A percentile compares a stretch with the other conserved stretches of the same genome.
phyloP scores from a whole-genome alignment of 2,797 vertebrate genomes.

The Notamacropus eugenii region DNA sequence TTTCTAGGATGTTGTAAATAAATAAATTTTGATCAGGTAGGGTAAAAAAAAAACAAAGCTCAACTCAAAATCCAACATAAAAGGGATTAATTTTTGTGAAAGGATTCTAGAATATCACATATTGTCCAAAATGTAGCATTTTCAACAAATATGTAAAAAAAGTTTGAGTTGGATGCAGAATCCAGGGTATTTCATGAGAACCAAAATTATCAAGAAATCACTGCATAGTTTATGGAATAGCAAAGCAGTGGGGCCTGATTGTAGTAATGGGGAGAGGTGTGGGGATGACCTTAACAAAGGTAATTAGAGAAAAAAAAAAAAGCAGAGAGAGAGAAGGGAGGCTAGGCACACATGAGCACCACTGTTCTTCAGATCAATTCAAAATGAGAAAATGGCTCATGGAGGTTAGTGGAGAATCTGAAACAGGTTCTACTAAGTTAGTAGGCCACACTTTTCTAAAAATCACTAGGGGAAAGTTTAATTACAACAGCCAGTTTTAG shows the following conservation, averaged over 20 bases:
- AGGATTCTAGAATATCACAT: background rate
- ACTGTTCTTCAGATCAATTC: background rate
- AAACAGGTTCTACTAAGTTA: background rate
- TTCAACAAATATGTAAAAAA: background rate
- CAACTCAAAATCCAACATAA: background rate
- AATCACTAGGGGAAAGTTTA: background rate
- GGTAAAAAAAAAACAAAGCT: constrained; percentile 53
- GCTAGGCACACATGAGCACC: background rate
- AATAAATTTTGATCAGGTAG: constrained; percentile 42
- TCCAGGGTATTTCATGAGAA: background rate
- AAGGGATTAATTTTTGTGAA: background rate
- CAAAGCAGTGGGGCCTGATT: background rate
- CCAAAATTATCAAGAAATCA: background rate
- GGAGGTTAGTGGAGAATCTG: background rate
- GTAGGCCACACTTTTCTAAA: background rate
- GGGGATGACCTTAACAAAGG: background rate
- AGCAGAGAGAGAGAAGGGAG: background rate
- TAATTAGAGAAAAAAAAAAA: background rate
- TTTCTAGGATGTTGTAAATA: constrained; percentile 55
- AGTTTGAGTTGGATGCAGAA: background rate
- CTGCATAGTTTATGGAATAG: background rate
- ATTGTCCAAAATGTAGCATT: background rate
- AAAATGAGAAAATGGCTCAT: background rate
- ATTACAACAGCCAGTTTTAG: background rate
- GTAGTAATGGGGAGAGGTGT: background rate